A percentile compares a stretch with the other conserved stretches of the same genome.
phyloP scores from a whole-genome alignment of 2,113 vertebrate genomes.

The Hippolais icterina region DNA sequence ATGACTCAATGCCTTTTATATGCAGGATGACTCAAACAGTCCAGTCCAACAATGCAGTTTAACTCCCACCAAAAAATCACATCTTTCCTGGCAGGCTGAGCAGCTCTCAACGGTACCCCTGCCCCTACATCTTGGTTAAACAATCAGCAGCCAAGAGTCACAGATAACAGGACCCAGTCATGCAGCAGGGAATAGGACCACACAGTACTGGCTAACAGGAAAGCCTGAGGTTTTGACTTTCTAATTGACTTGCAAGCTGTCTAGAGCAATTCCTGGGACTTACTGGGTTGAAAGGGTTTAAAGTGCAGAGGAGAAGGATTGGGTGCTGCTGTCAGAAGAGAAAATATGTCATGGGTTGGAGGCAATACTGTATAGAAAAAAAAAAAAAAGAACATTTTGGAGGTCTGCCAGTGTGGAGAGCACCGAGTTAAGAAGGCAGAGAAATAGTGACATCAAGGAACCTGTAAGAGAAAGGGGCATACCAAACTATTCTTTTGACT shows the following conservation, averaged over 20 bases:
- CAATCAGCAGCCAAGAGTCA: neutral
- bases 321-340: neutral
- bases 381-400: neutral
- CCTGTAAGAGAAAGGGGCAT: rapidly evolving
- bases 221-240: neutral
- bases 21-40: neutral
- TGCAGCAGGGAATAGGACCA: neutral
- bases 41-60: neutral
- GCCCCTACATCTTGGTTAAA: neutral
- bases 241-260: neutral
- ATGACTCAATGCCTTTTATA: neutral
- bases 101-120: rapidly evolving
- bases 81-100: neutral
- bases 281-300: neutral
- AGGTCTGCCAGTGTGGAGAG: neutral
- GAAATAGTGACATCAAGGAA: neutral
- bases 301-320: neutral
- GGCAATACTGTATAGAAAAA: neutral
- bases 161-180: neutral
- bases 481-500: neutral
- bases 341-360: neutral
- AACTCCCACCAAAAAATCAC: neutral
- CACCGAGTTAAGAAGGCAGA: neutral
- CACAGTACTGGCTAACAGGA: neutral
- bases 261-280: neutral